Percentiles rank a stretch among this genome's conserved stretches.
Conservation (phyloP, 2,888 invertebrate genomes). For the Drosophila gaucha region DNA sequence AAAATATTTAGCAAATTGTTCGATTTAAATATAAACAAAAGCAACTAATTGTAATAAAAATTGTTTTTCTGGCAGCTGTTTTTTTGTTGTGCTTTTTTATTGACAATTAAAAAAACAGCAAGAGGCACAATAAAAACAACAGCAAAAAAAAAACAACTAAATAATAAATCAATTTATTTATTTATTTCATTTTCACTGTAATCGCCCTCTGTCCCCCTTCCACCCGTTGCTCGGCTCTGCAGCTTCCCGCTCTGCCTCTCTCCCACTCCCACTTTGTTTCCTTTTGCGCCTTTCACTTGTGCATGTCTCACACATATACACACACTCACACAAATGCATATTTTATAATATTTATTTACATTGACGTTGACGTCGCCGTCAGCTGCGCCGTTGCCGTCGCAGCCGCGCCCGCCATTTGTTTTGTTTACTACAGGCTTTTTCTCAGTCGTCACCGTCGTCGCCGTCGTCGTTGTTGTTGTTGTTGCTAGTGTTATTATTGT, state of each 20-base stretch:
- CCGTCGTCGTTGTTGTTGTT: slow-evolving; percentile 15
- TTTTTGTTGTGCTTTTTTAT: slow-evolving; percentile 43
- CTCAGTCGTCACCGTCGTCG: slow-evolving; percentile 17
- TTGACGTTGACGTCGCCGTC: slow-evolving; percentile 45
- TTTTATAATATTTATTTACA: slow-evolving; percentile 77
- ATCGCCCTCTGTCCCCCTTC: slow-evolving; percentile 25
- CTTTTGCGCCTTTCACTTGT: slow-evolving; percentile 71
- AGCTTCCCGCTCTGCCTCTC: slow-evolving; percentile 20
- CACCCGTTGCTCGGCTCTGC: background rate
- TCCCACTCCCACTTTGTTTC: slow-evolving; percentile 43
- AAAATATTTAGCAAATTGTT: slow-evolving; percentile 5
- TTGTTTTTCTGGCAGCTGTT: slow-evolving; percentile 32
- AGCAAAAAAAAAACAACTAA: slow-evolving; percentile 32
- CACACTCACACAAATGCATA: slow-evolving; percentile 40
- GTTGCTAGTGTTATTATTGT: slow-evolving; percentile 51
- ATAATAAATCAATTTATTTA: slow-evolving; percentile 68
- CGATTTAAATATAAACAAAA: background rate
- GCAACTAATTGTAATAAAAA: slow-evolving; percentile 31
- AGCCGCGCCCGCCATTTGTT: slow-evolving; percentile 60
- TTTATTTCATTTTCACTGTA: slow-evolving; percentile 66
- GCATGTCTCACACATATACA: slow-evolving; percentile 51
- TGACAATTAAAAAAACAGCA: slow-evolving; percentile 46
- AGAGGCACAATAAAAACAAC: slow-evolving; percentile 7
- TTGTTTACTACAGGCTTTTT: slow-evolving; percentile 57
- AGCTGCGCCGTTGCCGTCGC: slow-evolving; percentile 27